Conservation (phyloP, 2,888 invertebrate species). For the Nesidiocoris tenuis region DNA sequence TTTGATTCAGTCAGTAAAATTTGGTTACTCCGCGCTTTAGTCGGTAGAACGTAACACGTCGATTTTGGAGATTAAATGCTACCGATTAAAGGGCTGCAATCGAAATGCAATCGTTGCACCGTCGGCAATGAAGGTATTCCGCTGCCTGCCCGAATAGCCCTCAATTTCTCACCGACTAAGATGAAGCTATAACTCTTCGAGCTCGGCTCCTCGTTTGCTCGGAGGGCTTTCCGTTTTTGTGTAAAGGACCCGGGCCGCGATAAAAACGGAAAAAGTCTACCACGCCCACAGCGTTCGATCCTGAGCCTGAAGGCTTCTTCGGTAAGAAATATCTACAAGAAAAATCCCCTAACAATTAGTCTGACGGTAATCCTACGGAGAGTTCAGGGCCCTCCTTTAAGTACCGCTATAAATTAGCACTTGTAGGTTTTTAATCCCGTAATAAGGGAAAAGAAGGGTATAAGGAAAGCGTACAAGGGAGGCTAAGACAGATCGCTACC, state of each 20-base stretch:
- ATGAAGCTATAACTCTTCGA: neutral
- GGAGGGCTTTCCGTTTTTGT: neutral
- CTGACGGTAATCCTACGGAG: conserved; percentile 34
- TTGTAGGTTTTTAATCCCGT: conserved; percentile 49
- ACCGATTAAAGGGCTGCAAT: too few relatives aligned
- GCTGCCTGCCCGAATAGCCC: neutral
- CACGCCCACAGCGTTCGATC: conserved; percentile 15
- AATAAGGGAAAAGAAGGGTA: conserved; percentile 44
- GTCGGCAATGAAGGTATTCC: neutral
- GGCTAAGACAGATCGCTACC: conserved; percentile 45
- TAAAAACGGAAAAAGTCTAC: conserved; percentile 3
- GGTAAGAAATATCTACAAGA: conserved; percentile 36
- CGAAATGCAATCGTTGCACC: too few relatives aligned
- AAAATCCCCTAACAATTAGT: conserved; percentile 45
- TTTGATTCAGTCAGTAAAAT: too few relatives aligned
- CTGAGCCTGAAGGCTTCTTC: conserved; percentile 10
- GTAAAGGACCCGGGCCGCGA: neutral
- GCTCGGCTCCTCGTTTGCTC: neutral
- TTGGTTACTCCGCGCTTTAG: too few relatives aligned
- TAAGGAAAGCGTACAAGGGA: neutral
- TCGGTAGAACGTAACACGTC: too few relatives aligned
- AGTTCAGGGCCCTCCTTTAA: conserved; percentile 42
- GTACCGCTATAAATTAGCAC: conserved; percentile 48
- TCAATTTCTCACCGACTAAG: neutral
- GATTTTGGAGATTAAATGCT: too few relatives aligned